phyloP scores from a whole-genome alignment of 1,140 invertebrate species.

The Eueides isabella region DNA sequence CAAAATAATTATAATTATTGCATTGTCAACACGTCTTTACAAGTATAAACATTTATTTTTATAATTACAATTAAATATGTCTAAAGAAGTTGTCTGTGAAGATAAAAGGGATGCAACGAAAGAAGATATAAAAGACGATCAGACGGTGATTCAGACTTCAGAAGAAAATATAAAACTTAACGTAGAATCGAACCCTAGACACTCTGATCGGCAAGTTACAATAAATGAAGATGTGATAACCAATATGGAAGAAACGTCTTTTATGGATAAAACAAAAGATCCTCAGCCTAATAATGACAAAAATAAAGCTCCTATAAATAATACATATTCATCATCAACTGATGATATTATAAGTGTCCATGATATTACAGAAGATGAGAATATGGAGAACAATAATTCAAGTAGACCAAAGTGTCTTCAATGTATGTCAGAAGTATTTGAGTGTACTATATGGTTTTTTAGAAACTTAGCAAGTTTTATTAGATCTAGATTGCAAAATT shows the following conservation, averaged over 20 bases:
- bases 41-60: neutral
- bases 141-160: neutral
- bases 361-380: neutral
- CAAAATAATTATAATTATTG: neutral
- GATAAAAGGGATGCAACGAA: neutral
- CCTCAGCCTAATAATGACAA: neutral
- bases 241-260: neutral
- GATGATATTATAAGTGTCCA: slow-evolving; percentile 3
- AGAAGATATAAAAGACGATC: neutral
- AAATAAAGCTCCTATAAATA: neutral
- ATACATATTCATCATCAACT: neutral
- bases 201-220: neutral
- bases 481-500: neutral
- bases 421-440: slow-evolving; percentile 2
- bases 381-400: neutral
- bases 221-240: neutral
- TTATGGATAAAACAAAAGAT: neutral
- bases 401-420: neutral
- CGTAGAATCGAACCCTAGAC: neutral
- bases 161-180: neutral
- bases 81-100: neutral
- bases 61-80: neutral
- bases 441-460: neutral
- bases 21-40: neutral
- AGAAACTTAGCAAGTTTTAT: neutral